A percentile compares a stretch with the other conserved stretches of the same genome.
phyloP scores from a whole-genome alignment of 2,888 invertebrate species.

The Cephus sareptanus region DNA sequence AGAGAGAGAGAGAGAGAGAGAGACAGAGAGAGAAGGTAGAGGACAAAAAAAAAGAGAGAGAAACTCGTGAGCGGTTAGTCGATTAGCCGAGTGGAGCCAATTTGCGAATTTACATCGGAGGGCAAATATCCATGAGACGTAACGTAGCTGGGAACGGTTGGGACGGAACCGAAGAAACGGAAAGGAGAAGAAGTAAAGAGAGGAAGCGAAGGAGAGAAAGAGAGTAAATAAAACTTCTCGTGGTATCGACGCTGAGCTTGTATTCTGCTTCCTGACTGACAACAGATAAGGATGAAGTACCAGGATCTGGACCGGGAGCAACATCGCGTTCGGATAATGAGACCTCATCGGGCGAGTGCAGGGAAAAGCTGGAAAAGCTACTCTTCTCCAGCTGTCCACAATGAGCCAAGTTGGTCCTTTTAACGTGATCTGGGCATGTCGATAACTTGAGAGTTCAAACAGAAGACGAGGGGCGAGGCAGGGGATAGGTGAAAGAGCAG shows the following conservation, averaged over 20 bases:
- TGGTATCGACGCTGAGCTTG: neutral
- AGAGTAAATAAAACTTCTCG: neutral
- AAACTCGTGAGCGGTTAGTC: conserved; percentile 52
- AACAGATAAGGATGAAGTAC: neutral
- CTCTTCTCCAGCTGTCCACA: neutral
- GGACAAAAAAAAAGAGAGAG: conserved; percentile 20
- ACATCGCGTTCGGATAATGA: neutral
- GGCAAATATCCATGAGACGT: neutral
- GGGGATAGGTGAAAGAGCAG: neutral
- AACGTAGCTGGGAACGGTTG: neutral
- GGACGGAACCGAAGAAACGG: neutral
- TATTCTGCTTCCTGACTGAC: neutral
- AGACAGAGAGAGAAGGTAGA: too few relatives aligned
- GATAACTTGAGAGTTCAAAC: neutral
- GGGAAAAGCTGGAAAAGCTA: neutral
- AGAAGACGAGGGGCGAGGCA: neutral
- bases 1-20: conserved; percentile 22
- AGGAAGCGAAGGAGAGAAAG: neutral
- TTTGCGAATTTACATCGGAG: conserved; percentile 49
- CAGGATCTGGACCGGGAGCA: neutral
- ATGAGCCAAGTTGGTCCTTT: neutral
- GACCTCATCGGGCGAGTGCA: neutral
- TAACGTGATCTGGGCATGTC: neutral
- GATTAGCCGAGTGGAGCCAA: conserved; percentile 53
- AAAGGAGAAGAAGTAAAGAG: neutral